These are phyloP conservation scores for Malacoctenus gilli DNA, from an alignment of 2,797 vertebrate genomes.

Conservation along the genomic window DNA sequence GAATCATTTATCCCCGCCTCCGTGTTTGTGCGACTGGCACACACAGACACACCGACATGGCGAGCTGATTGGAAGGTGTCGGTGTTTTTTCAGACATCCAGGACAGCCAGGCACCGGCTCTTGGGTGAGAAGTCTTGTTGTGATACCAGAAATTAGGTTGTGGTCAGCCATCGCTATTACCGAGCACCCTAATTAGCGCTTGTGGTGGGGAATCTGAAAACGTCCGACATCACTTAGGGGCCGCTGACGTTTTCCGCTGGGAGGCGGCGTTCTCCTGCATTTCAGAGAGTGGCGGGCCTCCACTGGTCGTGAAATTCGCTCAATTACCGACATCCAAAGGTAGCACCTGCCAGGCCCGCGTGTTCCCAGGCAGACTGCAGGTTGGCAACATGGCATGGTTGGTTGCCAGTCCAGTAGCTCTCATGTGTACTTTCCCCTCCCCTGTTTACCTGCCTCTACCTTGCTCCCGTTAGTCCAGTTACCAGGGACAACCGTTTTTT, in stretches of 20 bases:
- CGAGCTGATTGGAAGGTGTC: slow-evolving; percentile 29
- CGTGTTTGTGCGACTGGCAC: slow-evolving; percentile 33
- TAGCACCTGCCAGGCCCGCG: slow-evolving; percentile 54
- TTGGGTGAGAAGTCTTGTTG: slow-evolving; percentile 11
- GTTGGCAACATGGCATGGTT: slow-evolving; percentile 63
- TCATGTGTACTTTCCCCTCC: slow-evolving; percentile 57
- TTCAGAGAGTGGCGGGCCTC: slow-evolving; percentile 57
- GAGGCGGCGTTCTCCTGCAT: slow-evolving; percentile 38
- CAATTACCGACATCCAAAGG: slow-evolving; percentile 60
- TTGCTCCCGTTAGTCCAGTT: slow-evolving; percentile 40
- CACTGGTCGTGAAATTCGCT: slow-evolving; percentile 62
- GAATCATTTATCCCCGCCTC: slow-evolving; percentile 40
- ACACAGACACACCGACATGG: neutral
- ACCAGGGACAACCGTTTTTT: slow-evolving; percentile 4
- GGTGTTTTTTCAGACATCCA: slow-evolving; percentile 27
- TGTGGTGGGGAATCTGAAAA: slow-evolving; percentile 30
- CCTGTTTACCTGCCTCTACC: slow-evolving; percentile 53
- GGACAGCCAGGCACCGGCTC: slow-evolving; percentile 9
- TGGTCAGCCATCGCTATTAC: slow-evolving; percentile 24
- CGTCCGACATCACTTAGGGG: slow-evolving; percentile 16
- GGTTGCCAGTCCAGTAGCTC: slow-evolving; percentile 63
- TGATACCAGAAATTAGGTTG: slow-evolving; percentile 24
- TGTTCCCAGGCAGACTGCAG: slow-evolving; percentile 66
- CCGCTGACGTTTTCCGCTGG: slow-evolving; percentile 26
- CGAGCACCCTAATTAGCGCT: slow-evolving; percentile 7